These are phyloP conservation scores for Leptopilina syphax DNA, from an alignment of 2,888 invertebrate species.

Conservation along the genomic window DNA sequence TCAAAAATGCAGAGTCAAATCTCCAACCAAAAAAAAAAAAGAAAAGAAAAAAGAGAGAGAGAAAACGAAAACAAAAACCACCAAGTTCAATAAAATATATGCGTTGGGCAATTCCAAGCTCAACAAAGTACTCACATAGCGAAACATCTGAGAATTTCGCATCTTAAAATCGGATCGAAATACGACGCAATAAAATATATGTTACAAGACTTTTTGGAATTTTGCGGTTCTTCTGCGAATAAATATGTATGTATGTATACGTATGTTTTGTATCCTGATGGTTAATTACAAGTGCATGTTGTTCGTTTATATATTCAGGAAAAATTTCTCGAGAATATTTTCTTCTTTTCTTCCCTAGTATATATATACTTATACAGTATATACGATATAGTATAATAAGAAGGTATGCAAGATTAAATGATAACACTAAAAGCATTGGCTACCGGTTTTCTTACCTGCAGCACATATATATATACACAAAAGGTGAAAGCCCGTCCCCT, in stretches of 20 bases:
- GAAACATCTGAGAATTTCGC: background rate
- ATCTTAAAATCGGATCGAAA: slow-evolving; percentile 4
- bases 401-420: slow-evolving; percentile 8
- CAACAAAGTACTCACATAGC: slow-evolving; percentile 12
- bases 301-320: background rate
- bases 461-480: background rate
- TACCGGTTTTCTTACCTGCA: slow-evolving; percentile 5
- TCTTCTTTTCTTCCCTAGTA: background rate
- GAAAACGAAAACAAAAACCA: too few species aligned
- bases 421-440: background rate
- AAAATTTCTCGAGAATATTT: background rate
- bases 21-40: background rate
- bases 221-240: background rate
- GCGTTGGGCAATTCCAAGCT: slow-evolving; percentile 60
- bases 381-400: too few species aligned
- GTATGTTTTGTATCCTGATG: too few species aligned
- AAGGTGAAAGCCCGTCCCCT: slow-evolving; percentile 8
- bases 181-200: slow-evolving; percentile 13
- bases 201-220: background rate
- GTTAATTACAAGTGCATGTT: background rate
- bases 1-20: background rate
- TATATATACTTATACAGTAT: too few species aligned
- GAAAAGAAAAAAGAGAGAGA: slow-evolving; percentile 41
- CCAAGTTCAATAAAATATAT: slow-evolving; percentile 60
- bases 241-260: background rate